Base-by-base conservation (phyloP, 2,113 vertebrate species). In the Cavia porcellus region DNA sequence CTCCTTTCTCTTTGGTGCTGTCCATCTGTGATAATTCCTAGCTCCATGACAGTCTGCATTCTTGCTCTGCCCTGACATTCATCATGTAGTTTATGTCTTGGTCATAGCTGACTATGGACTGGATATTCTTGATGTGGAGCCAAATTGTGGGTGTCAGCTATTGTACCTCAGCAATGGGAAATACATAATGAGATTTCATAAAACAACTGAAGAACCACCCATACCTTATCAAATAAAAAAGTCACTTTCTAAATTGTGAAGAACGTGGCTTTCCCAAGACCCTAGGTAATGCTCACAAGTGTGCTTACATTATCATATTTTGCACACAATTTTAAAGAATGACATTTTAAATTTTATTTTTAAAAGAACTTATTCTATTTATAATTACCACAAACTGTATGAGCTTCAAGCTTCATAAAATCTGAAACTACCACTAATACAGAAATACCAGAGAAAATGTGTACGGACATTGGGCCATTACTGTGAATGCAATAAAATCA, bases 391-490 rank as follows among this genome's bases (percentile, higher is more conserved):
- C 22, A 35, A 89, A 81, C 59, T 62, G 5, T 62, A 45, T 22
- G 57, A 74, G 10, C 28, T 89, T 75, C n/a, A 86, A 77, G 35
- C 50, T 1, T 92, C 57, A 61, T 85, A 61, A 96, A 61, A 59
- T 42, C 30, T 62, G 52, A 13, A 75, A 77, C 35, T 82, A n/a
- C 19, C n/a, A 42, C 19, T 75, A 42, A 85, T 57, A 50, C 35
- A 86, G 28, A 82, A 96, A 75, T 42, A 92, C 42, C 35, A 50
- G n/a, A 50, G 45, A 80, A 85, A 95, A 83, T 87, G 24, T 28
- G 89, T 14, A 22, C 59, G 42, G 68, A 77, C 50, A 80, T 84
- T 94, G 85, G 17, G 19, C 9, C 13, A 72, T 45, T 57, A 64
- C 68, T 35, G 14, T 94, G n/a, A 62, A 24, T 84, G 3, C 14